Evolutionary conservation across 2,888 invertebrate species (phyloP).

Genomic region (Temnothorax rugatulus): DNA sequence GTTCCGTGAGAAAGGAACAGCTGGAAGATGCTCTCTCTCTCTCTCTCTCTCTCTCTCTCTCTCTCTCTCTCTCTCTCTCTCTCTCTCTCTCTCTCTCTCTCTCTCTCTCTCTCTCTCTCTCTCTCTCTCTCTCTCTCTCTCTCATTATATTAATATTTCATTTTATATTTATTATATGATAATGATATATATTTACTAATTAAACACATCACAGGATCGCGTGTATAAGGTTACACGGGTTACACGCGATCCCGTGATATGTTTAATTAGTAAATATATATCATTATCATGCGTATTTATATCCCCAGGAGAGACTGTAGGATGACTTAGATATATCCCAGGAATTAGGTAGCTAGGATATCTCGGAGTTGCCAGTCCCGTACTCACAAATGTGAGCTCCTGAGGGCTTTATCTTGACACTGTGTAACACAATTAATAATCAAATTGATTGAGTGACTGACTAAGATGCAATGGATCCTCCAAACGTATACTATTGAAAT

Average conservation of each 20-base stretch:
- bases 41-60: too few species aligned
- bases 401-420: neutral
- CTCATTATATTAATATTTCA: neutral
- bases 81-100: too few species aligned
- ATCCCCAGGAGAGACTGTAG: neutral
- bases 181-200: neutral
- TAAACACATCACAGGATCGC: neutral
- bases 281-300: neutral
- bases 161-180: neutral
- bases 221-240: too few species aligned
- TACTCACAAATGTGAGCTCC: neutral
- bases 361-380: neutral
- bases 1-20: neutral
- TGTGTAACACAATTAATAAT: neutral
- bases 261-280: slow-evolving; percentile 7
- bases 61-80: too few species aligned
- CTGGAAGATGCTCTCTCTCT: neutral
- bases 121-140: neutral
- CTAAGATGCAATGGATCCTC: neutral
- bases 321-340: neutral
- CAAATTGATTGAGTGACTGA: neutral
- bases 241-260: neutral
- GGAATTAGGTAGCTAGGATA: neutral
- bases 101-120: too few species aligned
- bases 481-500: neutral